Percentiles rank a stretch among this genome's conserved stretches.
Evolutionary conservation across 2,797 vertebrate species (phyloP).

Genomic region (Alca torda): DNA sequence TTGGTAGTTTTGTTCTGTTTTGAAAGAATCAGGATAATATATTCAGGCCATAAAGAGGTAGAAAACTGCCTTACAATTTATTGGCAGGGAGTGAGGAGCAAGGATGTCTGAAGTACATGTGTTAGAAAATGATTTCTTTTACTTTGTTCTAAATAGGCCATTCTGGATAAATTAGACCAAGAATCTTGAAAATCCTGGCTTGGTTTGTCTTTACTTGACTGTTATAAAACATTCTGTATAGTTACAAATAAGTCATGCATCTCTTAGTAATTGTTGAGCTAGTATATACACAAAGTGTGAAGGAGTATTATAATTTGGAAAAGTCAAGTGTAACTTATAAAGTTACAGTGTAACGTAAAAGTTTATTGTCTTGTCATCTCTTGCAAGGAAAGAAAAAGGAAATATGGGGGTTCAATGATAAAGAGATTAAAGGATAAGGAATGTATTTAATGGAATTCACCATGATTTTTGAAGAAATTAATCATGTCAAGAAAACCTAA

Average conservation of each 20-base stretch:
- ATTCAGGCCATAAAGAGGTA: not conserved
- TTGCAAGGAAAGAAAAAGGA: not conserved
- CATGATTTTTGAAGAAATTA: not conserved
- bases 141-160: not conserved
- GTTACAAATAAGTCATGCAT: not conserved
- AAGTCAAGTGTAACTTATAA: not conserved
- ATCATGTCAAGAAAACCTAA: not conserved
- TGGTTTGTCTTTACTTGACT: not conserved
- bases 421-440: not conserved
- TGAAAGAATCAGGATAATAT: not conserved
- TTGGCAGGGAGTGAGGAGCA: not conserved
- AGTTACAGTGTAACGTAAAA: not conserved
- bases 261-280: not conserved
- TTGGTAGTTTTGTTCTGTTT: not conserved
- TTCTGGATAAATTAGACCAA: not conserved
- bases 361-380: not conserved
- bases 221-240: not conserved
- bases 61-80: not conserved
- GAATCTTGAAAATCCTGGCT: not conserved
- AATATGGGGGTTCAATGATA: not conserved
- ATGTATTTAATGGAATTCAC: not conserved
- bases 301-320: not conserved
- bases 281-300: not conserved
- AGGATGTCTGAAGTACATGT: not conserved
- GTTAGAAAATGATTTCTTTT: not conserved